Conservation (phyloP, 2,888 invertebrate genomes). For the Seira sanloemensis region DNA sequence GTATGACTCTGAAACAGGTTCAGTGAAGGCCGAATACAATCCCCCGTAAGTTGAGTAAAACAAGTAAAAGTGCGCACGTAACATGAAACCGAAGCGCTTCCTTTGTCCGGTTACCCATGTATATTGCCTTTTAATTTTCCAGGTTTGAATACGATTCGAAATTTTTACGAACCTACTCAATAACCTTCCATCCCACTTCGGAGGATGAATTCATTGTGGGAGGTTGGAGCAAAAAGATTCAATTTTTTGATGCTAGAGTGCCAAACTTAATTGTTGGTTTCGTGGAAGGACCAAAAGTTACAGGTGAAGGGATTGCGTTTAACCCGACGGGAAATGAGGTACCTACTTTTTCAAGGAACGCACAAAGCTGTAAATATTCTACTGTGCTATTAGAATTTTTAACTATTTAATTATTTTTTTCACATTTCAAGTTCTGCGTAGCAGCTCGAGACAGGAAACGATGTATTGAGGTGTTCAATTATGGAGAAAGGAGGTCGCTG, state of each 20-base stretch:
- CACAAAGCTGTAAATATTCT: no score
- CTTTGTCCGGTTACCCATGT: no score
- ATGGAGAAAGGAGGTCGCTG: conserved; percentile 25
- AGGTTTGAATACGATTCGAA: conserved; percentile 64
- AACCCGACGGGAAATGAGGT: conserved; percentile 81
- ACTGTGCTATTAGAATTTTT: no score
- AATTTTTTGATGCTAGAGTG: conserved; percentile 83
- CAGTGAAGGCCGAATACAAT: conserved; percentile 46
- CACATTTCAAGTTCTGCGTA: conserved; percentile 79
- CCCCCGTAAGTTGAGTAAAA: conserved; percentile 54
- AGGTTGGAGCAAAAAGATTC: conserved; percentile 82
- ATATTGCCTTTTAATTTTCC: conserved; percentile 13
- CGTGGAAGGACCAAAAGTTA: conserved; percentile 81
- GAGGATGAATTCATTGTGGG: conserved; percentile 82
- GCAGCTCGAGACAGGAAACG: conserved; percentile 79
- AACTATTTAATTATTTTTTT: conserved; percentile 20
- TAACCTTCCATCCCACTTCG: conserved; percentile 81
- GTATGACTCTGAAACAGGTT: conserved; percentile 82
- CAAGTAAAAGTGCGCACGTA: no score
- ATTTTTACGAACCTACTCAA: conserved; percentile 79
- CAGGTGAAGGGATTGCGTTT: conserved; percentile 83
- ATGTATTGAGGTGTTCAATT: conserved; percentile 75
- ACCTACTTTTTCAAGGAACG: conserved; percentile 44
- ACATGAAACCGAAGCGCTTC: no score
- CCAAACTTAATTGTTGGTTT: conserved; percentile 79